These are phyloP conservation scores for Aeoliscus strigatus DNA, from an alignment of 2,797 vertebrate species.

Conservation along the genomic window DNA sequence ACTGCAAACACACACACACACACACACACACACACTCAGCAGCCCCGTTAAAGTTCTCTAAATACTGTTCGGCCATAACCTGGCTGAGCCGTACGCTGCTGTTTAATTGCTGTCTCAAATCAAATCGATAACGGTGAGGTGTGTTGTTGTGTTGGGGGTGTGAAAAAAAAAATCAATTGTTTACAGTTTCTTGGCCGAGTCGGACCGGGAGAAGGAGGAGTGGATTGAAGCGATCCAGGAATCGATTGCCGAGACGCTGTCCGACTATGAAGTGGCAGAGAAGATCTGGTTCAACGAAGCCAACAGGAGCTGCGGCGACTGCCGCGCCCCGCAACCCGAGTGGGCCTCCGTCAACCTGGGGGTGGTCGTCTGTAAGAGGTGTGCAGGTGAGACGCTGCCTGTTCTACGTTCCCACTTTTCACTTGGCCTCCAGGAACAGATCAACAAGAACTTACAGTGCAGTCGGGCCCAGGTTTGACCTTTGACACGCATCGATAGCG, in stretches of 20 bases:
- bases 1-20: no score
- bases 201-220: constrained; percentile 89
- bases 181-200: constrained; percentile 92
- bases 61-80: constrained; percentile 47
- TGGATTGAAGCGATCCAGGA: constrained; percentile 95
- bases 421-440: not conserved
- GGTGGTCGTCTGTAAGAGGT: constrained; percentile 96
- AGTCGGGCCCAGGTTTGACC: not conserved
- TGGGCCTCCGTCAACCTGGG: constrained; percentile 97
- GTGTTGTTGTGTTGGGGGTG: constrained; percentile 27
- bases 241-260: constrained; percentile 92
- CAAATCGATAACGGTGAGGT: constrained; percentile 74
- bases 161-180: constrained; percentile 71
- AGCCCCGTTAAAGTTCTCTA: constrained; percentile 42
- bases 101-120: constrained; percentile 81
- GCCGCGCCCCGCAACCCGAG: constrained; percentile 82
- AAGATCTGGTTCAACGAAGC: constrained; percentile 98
- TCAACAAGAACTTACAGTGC: not conserved
- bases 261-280: constrained; percentile 97
- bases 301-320: constrained; percentile 93
- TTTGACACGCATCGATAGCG: no score
- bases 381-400: constrained; percentile 81
- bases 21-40: no score
- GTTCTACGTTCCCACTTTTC: no score
- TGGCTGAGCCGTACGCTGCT: constrained; percentile 56